Evolutionary conservation across 2,888 invertebrate genomes (phyloP), one percentile per base, ranked within the genome.

Genomic region (Rhyacophila evoluta): DNA sequence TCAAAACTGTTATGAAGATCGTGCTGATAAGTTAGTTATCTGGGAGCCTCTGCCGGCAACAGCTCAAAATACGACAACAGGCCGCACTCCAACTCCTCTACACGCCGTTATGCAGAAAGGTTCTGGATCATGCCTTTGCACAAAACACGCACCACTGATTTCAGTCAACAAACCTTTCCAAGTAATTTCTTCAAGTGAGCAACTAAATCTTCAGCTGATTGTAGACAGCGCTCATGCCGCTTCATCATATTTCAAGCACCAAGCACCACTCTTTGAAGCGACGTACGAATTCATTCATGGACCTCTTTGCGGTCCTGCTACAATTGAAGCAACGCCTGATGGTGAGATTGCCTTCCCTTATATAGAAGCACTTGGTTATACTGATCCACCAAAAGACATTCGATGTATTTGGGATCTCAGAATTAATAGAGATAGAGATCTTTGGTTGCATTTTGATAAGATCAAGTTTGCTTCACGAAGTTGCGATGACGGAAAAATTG

Each of bases 251-350:
- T 97, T 97, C 87, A 97, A 97, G 86, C 95, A 96, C 84, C 92
- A 94, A 1, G 92, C 93, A 37, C 94, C 97, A 0, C 89, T 97
- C 2, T 97, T 97, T 85, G 94, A 96, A 86, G 97, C 97, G 0
- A 91, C 92, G 3, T 97, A 95, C 85, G 95, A 96, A 85, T 97
- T 97, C 84, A 95, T 96, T 0, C 97, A 97, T 84, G 96, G 96
- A 0, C 96, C 96, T 0, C 88, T 96, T 0, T 97, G 97, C 85
- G 97, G 97, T 0, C 95, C 96, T 0, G 93, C 96, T 0, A 92
- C 95, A 2, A 87, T 96, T 70, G 93, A 94, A 5, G 94, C 96
- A 0, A 92, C 93, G 0, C 93, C 95, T 0, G 96, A 96, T 84
- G 96, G 96, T 0, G 95, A 96, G 86, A 93, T 96, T n/a, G 94